These are phyloP conservation scores for Enteromius viviparus DNA, from an alignment of 2,797 vertebrate genomes.

Conservation along the genomic window DNA sequence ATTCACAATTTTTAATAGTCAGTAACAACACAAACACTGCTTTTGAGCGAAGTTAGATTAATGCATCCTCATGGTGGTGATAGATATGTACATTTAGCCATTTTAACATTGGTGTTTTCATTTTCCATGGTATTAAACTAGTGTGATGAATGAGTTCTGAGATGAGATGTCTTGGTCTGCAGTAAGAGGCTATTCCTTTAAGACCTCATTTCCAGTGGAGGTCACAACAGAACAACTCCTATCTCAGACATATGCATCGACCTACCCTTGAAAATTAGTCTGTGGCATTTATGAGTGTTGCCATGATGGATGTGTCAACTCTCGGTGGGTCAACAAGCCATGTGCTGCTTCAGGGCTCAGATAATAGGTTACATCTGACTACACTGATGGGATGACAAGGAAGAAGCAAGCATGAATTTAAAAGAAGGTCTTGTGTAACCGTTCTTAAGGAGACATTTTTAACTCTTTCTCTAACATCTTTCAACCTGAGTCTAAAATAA, in stretches of 20 bases:
- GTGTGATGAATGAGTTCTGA: constrained; percentile 17
- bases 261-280: constrained; percentile 38
- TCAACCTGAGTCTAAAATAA: constrained; percentile 2
- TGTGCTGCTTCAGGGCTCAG: constrained; percentile 10
- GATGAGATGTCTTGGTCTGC: constrained; percentile 30
- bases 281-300: constrained; percentile 27
- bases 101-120: constrained; percentile 20
- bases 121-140: constrained; percentile 22
- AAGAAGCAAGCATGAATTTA: constrained; percentile 1
- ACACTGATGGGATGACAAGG: not conserved
- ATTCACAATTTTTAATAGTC: not conserved
- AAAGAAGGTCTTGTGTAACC: constrained; percentile 5
- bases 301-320: constrained; percentile 34
- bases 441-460: not conserved
- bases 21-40: not conserved
- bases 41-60: not conserved
- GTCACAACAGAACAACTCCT: constrained; percentile 29
- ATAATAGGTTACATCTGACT: constrained; percentile 15
- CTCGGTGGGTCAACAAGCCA: constrained; percentile 3
- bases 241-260: constrained; percentile 29
- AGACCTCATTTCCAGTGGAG: constrained; percentile 34
- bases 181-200: constrained; percentile 40
- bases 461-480: not conserved
- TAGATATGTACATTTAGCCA: constrained; percentile 7
- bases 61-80: not conserved